A percentile compares a stretch with the other conserved stretches of the same genome.
Conservation (phyloP, 2,888 invertebrate species). For the Nematopogon swammerdamellus region DNA sequence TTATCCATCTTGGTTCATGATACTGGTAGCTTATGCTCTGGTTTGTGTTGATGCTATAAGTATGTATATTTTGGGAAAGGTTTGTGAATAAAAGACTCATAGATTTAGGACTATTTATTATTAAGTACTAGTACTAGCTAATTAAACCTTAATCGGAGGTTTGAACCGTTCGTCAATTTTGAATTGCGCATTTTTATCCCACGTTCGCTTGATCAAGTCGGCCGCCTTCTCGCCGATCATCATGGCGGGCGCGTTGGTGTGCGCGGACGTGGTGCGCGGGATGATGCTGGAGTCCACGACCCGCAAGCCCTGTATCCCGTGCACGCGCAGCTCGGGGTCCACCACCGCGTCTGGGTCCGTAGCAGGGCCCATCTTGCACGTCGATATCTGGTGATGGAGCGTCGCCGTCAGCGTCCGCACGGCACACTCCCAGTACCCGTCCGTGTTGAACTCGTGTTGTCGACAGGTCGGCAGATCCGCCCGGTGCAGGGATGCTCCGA, state of each 20-base stretch:
- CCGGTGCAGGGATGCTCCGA: slow-evolving; percentile 49
- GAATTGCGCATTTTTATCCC: too few species aligned
- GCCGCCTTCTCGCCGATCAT: slow-evolving; percentile 59
- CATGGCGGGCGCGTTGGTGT: slow-evolving; percentile 53
- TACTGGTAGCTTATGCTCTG: too few species aligned
- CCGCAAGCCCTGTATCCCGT: slow-evolving; percentile 42
- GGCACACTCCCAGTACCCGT: slow-evolving; percentile 66
- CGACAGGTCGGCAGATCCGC: slow-evolving; percentile 61
- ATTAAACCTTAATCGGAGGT: too few species aligned
- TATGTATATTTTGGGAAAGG: too few species aligned
- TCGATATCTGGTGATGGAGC: slow-evolving; percentile 63
- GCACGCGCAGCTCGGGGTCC: slow-evolving; percentile 52
- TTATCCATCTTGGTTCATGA: too few species aligned
- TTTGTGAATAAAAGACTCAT: too few species aligned
- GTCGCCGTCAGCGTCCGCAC: slow-evolving; percentile 58
- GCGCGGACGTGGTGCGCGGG: slow-evolving; percentile 50
- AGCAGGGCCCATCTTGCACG: slow-evolving; percentile 63
- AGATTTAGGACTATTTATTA: too few species aligned
- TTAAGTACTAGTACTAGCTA: too few species aligned
- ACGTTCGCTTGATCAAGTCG: slow-evolving; percentile 49
- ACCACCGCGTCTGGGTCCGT: slow-evolving; percentile 61
- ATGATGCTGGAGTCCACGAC: slow-evolving; percentile 55
- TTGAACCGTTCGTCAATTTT: too few species aligned
- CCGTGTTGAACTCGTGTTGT: slow-evolving; percentile 40
- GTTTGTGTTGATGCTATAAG: too few species aligned